Evolutionary conservation across 2,888 invertebrate genomes (phyloP), one percentile per base, ranked within the genome.

Genomic region (Pollenia angustigena): DNA sequence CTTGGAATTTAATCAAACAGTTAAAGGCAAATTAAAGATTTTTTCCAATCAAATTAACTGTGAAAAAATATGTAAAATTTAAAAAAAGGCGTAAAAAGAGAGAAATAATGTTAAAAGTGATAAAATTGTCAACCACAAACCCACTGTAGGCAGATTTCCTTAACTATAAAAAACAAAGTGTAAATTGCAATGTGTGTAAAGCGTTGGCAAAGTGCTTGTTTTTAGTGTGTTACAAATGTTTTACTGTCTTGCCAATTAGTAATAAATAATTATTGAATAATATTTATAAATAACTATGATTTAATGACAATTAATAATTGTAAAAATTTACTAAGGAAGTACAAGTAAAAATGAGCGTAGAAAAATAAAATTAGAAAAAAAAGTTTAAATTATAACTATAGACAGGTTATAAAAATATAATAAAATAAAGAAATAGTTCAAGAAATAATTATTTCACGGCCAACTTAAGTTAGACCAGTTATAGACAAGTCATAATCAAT

Each of bases 241-340:
- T 40, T 23, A 18, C 2, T 52, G 44, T 11, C 64, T 44, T 12
- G 44, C 16, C 50, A 9, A 58, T 48, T 79, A 16, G 42, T 23
- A n/a, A 3, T 32, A 50, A 69, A 54, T 40, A 60, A 69, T 69
- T 42, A 79, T 58, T 81, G 23, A 72, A 78, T 74, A 85, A 81
- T 78, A 78, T 81, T 81, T 85, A 81, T 72, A 81, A 81, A 81
- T 78, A 85, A 18, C 50, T 40, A 66, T 81, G 81, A 85, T 78
- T 85, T 81, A 85, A 81, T 85, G 52, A 74, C 72, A 72, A 66
- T 40, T 72, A 48, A 56, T 78, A 76, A 81, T 72, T 72, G 72
- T 62, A 52, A 85, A 60, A 54, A 78, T 60, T 78, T 81, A 58
- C 74, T 52, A 60, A 78, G 78, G 78, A 81, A 81, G 52, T 75